Percentiles rank a stretch among this genome's conserved stretches.
Evolutionary conservation across 1,140 invertebrate genomes (phyloP).

Genomic region (Schlechtendalia chinensis): DNA sequence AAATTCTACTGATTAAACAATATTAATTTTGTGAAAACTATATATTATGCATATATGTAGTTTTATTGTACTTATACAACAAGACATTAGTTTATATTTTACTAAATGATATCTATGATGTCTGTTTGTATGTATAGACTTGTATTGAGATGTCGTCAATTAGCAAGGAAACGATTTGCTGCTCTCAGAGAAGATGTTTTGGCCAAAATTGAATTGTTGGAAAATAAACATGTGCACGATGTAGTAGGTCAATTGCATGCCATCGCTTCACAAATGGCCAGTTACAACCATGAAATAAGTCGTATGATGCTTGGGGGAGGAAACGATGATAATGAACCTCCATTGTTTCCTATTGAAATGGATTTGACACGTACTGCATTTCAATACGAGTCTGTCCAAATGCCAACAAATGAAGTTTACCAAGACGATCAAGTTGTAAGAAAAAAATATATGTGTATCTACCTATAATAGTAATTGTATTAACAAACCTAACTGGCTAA

Average conservation of each 20-base stretch:
- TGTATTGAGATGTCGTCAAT: conserved; percentile 90
- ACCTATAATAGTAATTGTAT: neutral
- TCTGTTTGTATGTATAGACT: conserved; percentile 63
- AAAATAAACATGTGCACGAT: conserved; percentile 86
- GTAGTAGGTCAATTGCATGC: conserved; percentile 51
- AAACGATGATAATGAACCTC: conserved; percentile 70
- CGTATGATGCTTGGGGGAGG: conserved; percentile 57
- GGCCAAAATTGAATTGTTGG: conserved; percentile 93
- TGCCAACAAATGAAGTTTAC: neutral
- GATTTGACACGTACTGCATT: conserved; percentile 90
- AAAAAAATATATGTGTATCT: neutral
- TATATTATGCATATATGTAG: no score
- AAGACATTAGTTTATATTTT: neutral
- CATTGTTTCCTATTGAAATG: conserved; percentile 94
- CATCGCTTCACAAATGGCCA: conserved; percentile 69
- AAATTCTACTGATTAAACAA: no score
- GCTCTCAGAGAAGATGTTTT: conserved; percentile 90
- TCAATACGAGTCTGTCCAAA: conserved; percentile 68
- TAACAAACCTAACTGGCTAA: neutral
- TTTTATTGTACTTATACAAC: no score
- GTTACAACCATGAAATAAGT: conserved; percentile 59
- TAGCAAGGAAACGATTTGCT: conserved; percentile 86
- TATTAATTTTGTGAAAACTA: no score
- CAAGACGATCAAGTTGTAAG: conserved; percentile 35
- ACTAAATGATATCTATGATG: neutral